phyloP scores from a whole-genome alignment of 2,888 invertebrate species.

The Adelognathus sp. region DNA sequence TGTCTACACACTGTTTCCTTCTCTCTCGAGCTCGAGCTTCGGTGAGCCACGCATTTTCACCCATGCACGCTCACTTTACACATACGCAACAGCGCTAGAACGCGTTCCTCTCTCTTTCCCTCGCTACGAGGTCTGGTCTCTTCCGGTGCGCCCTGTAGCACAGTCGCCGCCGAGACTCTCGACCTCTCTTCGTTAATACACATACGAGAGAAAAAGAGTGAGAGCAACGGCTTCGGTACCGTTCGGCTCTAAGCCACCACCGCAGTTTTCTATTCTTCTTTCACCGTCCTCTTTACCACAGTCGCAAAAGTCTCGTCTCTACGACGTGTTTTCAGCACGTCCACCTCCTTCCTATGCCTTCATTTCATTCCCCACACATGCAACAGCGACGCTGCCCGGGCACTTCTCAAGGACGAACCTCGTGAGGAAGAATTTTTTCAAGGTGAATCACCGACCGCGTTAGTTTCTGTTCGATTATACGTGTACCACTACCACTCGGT shows the following conservation, averaged over 20 bases:
- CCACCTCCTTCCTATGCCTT: background rate
- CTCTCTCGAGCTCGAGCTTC: background rate
- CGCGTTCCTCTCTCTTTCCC: background rate
- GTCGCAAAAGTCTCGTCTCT: background rate
- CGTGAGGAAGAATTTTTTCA: constrained; percentile 72
- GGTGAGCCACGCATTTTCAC: too few relatives aligned
- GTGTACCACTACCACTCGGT: constrained; percentile 30
- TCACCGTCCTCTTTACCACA: constrained; percentile 47
- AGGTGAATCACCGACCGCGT: constrained; percentile 71
- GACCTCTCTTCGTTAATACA: constrained; percentile 16
- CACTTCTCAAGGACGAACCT: constrained; percentile 67
- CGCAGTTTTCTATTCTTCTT: constrained; percentile 2
- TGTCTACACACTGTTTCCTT: constrained; percentile 16
- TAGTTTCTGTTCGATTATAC: constrained; percentile 23
- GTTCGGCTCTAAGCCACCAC: background rate
- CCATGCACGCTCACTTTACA: too few relatives aligned
- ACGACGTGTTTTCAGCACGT: background rate
- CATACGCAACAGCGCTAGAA: constrained; percentile 3
- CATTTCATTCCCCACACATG: background rate
- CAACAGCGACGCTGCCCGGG: background rate
- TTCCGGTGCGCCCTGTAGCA: constrained; percentile 41
- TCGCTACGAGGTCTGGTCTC: background rate
- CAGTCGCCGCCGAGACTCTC: constrained; percentile 11
- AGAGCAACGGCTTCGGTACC: constrained; percentile 1
- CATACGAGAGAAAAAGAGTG: constrained; percentile 14